Evolutionary conservation across 2,113 vertebrate species (phyloP).

Genomic region (Tricholaema leucomelas): DNA sequence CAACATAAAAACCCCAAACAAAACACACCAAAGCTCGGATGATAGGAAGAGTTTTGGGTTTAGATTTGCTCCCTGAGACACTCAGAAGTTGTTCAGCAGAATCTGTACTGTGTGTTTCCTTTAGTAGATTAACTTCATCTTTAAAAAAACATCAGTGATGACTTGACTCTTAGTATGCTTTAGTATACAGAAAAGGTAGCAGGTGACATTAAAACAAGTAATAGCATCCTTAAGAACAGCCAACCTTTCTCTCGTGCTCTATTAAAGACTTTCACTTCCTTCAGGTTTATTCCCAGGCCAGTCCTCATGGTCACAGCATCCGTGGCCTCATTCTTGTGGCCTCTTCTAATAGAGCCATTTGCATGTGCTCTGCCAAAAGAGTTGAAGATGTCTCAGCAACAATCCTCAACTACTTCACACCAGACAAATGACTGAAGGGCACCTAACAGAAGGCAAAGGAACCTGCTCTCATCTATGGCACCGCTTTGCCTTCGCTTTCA

Average conservation of each 20-base stretch:
- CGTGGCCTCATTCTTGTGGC: conserved; percentile 89
- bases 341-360: conserved; percentile 95
- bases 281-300: conserved; percentile 95
- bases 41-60: not conserved
- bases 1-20: not conserved
- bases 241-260: conserved; percentile 96
- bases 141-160: not conserved
- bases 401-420: conserved; percentile 74
- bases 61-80: not conserved
- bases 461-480: conserved; percentile 47
- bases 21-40: not conserved
- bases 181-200: conserved; percentile 1
- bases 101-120: not conserved
- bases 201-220: conserved; percentile 37
- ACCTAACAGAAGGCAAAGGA: conserved; percentile 39
- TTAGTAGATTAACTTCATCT: not conserved
- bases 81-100: not conserved
- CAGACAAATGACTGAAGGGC: conserved; percentile 67
- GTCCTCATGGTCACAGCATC: conserved; percentile 92
- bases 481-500: conserved; percentile 54
- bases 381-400: conserved; percentile 70
- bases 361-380: conserved; percentile 90
- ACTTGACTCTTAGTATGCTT: not conserved
- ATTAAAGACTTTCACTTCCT: conserved; percentile 96
- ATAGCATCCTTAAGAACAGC: conserved; percentile 70